A percentile compares a stretch with the other conserved stretches of the same genome.
Conservation (phyloP, 2,113 vertebrate species). For the Todiramphus chloris region DNA sequence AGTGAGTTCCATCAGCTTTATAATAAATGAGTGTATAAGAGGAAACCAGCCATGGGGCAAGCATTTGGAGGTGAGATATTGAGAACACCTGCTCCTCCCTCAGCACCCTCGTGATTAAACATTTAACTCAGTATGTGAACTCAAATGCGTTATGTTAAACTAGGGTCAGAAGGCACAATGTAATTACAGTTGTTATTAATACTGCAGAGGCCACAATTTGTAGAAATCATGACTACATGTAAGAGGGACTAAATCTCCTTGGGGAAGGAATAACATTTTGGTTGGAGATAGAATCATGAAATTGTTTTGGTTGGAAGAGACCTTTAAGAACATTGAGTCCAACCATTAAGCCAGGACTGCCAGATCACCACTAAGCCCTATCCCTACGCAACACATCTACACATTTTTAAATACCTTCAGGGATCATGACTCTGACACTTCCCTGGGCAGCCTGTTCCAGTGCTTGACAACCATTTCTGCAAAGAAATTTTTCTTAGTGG, state of each 20-base stretch:
- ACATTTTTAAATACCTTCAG: too few relatives aligned
- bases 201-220: not conserved
- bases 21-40: slow-evolving; percentile 49
- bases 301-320: not conserved
- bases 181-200: slow-evolving; percentile 52
- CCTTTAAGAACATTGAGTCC: not conserved
- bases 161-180: slow-evolving; percentile 37
- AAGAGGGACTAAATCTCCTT: not conserved
- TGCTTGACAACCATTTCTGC: too few relatives aligned
- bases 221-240: not conserved
- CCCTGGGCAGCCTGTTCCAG: too few relatives aligned
- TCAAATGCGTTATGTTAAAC: slow-evolving; percentile 45
- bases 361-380: not conserved
- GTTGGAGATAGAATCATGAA: not conserved
- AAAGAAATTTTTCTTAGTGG: too few relatives aligned
- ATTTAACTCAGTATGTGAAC: slow-evolving; percentile 21
- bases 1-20: slow-evolving; percentile 10
- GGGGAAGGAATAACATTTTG: not conserved
- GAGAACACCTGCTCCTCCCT: slow-evolving; percentile 57
- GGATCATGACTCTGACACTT: too few relatives aligned
- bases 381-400: too few relatives aligned
- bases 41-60: slow-evolving; percentile 52
- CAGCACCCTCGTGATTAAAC: slow-evolving; percentile 12
- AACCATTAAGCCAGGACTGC: not conserved
- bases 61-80: slow-evolving; percentile 39